Percentiles rank a stretch among this genome's conserved stretches.
Conservation (phyloP, 2,113 vertebrate genomes). For the Orthonyx spaldingii region DNA sequence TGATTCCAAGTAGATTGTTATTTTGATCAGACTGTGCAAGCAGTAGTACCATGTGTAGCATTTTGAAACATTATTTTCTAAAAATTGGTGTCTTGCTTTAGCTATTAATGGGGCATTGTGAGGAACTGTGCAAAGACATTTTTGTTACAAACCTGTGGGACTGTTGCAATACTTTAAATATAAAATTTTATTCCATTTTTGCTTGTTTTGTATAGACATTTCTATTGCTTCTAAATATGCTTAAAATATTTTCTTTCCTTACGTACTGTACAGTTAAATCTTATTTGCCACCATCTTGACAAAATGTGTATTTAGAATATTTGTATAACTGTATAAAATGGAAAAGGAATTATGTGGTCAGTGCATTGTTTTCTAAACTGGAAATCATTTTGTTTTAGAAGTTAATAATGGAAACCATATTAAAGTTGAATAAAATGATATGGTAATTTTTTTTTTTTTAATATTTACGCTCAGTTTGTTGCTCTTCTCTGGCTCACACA, state of each 20-base stretch:
- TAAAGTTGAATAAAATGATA: slow-evolving; percentile 82
- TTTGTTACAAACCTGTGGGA: slow-evolving; percentile 89
- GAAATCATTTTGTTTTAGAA: slow-evolving; percentile 85
- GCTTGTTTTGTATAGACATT: slow-evolving; percentile 88
- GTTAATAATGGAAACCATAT: slow-evolving; percentile 82
- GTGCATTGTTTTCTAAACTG: slow-evolving; percentile 90
- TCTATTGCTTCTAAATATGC: slow-evolving; percentile 87
- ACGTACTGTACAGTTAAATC: slow-evolving; percentile 79
- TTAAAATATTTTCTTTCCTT: slow-evolving; percentile 81
- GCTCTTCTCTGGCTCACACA: neutral
- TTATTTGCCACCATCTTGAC: slow-evolving; percentile 80
- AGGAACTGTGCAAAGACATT: slow-evolving; percentile 82
- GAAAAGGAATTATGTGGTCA: slow-evolving; percentile 83
- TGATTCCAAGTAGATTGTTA: slow-evolving; percentile 78
- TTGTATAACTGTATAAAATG: slow-evolving; percentile 93
- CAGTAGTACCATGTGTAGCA: slow-evolving; percentile 80
- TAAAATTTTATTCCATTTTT: slow-evolving; percentile 87
- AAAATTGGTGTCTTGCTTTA: slow-evolving; percentile 80
- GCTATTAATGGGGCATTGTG: slow-evolving; percentile 80
- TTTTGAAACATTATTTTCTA: slow-evolving; percentile 81
- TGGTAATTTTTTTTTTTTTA: neutral
- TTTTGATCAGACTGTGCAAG: slow-evolving; percentile 80
- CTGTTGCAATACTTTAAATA: slow-evolving; percentile 97
- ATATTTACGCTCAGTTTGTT: neutral
- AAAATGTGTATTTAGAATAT: slow-evolving; percentile 86